These are phyloP conservation scores for Doryteuthis pealeii DNA, from an alignment of 1,140 invertebrate genomes.

Conservation along the genomic window DNA sequence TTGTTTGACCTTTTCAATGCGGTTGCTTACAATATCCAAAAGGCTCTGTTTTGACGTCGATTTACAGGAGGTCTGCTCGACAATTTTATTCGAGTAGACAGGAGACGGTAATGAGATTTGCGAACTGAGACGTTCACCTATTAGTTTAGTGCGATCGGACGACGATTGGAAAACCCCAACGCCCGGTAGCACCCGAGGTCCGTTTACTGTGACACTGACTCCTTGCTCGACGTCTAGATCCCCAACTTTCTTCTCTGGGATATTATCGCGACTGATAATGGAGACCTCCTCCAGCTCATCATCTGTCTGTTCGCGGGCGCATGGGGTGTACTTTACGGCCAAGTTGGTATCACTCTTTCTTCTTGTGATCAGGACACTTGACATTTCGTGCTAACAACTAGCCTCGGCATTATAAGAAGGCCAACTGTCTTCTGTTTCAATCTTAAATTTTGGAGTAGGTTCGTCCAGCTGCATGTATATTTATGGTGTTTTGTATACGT, in stretches of 20 bases:
- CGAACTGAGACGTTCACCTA: slow-evolving; percentile 54
- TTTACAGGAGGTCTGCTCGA: slow-evolving; percentile 57
- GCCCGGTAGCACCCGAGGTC: slow-evolving; percentile 68
- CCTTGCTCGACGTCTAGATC: slow-evolving; percentile 6
- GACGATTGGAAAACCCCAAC: slow-evolving; percentile 63
- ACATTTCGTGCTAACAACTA: slow-evolving; percentile 23
- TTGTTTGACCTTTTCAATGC: slow-evolving; percentile 63
- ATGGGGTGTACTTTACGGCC: slow-evolving; percentile 63
- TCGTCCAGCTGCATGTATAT: not conserved
- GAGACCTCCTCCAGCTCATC: slow-evolving; percentile 55
- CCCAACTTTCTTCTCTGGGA: not conserved
- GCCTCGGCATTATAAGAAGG: not conserved
- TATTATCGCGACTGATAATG: not conserved
- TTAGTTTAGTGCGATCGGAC: slow-evolving; percentile 58
- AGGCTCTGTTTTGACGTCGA: slow-evolving; percentile 66
- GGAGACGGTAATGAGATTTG: slow-evolving; percentile 52
- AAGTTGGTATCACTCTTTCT: slow-evolving; percentile 31
- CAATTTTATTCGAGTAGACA: slow-evolving; percentile 46
- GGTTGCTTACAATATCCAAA: slow-evolving; percentile 71
- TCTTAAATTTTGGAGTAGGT: not conserved
- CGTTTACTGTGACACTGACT: slow-evolving; percentile 63
- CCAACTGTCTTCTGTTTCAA: not conserved
- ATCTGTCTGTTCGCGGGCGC: slow-evolving; percentile 45
- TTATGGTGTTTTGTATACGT: not conserved
- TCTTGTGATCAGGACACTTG: slow-evolving; percentile 24